phyloP scores from a whole-genome alignment of 2,113 vertebrate genomes.

The Xiphophorus hellerii region DNA sequence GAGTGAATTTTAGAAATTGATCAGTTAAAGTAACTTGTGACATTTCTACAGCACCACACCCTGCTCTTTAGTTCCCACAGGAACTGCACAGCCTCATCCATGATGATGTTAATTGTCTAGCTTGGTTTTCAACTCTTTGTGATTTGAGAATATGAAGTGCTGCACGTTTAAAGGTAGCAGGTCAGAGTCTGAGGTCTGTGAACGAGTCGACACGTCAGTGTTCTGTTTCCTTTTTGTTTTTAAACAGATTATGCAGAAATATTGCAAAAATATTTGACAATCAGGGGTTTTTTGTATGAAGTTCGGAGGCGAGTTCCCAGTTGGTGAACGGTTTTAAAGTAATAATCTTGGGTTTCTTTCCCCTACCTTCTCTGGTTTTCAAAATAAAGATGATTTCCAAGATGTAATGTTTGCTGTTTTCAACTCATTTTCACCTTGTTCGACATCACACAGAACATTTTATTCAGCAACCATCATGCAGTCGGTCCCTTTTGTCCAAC shows the following conservation, averaged over 20 bases:
- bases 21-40: not conserved
- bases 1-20: not conserved
- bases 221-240: slow-evolving; percentile 26
- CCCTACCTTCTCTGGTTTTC: slow-evolving; percentile 71
- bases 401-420: slow-evolving; percentile 49
- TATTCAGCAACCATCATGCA: not conserved
- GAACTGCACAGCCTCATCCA: not conserved
- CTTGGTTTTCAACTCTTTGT: slow-evolving; percentile 18
- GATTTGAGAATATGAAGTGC: slow-evolving; percentile 53
- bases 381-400: slow-evolving; percentile 78
- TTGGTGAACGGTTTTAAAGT: slow-evolving; percentile 62
- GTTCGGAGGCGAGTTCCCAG: slow-evolving; percentile 47
- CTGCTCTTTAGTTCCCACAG: no score
- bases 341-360: slow-evolving; percentile 55
- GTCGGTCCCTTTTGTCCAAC: not conserved
- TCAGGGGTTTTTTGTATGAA: slow-evolving; percentile 67
- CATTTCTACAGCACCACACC: not conserved
- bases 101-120: not conserved
- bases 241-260: slow-evolving; percentile 70
- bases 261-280: slow-evolving; percentile 76
- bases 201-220: slow-evolving; percentile 29
- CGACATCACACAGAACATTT: not conserved
- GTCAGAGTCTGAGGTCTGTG: slow-evolving; percentile 31
- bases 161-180: slow-evolving; percentile 39
- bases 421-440: slow-evolving; percentile 1